Evolutionary conservation across 2,888 invertebrate species (phyloP), one percentile per base, ranked within the genome.

Genomic region (Dicyrtomina minuta): DNA sequence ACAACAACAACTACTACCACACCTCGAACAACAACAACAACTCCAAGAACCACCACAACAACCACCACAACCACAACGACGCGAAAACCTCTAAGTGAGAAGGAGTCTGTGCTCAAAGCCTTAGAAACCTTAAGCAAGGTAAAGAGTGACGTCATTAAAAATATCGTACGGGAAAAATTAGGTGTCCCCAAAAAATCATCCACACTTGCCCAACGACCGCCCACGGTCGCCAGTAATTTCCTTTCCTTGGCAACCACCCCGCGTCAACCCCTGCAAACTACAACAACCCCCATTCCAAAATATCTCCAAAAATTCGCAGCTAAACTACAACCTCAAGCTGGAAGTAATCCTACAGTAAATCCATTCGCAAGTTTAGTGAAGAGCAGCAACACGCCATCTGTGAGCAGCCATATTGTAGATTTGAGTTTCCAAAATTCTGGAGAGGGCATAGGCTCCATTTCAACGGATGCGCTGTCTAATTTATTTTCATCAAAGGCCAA

Each of bases 101-200:
- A 73, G 33, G 70, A 71, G 33, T 71, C 74, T 56, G 55, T 77
- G 0, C 61, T 75, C 8, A 66, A 75, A 53, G 77, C 77, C 0
- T 59, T 77, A 26, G 73, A 75, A 49, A 74, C 75, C 1, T 41
- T 77, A 27, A 75, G 74, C 53, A 76, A 72, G 26, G 75, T 74
- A 1, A 75, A 76, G 22, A 68, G 68, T 33, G 73, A 77, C 51
- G 68, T 73, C 12, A 74, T 77, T 22, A 73, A 77, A 44, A 73
- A 74, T 1, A 55, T 78, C 1, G 76, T 72, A 13, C 53, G 53
- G 39, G 72, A 72, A 24, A 66, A 72, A 53, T 65, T 67, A 22
- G 72, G 72, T 12, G 68, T 10, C 2, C 24, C 56, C 1, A 55
- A 55, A 20, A n/a, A n/a, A n/a, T n/a, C 24, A 22, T 5, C 56